A percentile compares a stretch with the other conserved stretches of the same genome.
These are phyloP conservation scores for Hucho hucho DNA, from an alignment of 2,113 vertebrate species.

Conservation along the genomic window DNA sequence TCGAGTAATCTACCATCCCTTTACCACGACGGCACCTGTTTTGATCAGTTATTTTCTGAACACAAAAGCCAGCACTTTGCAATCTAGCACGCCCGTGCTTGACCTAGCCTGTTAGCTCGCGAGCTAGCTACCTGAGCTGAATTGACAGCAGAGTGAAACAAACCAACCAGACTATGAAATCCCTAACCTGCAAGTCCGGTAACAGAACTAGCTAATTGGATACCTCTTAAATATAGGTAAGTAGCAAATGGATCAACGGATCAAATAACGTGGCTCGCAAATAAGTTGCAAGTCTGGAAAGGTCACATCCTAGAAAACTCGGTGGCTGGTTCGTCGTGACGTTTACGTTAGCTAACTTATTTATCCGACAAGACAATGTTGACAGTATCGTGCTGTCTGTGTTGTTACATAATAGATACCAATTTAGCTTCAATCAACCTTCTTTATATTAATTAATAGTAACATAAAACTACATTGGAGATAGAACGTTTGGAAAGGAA, in stretches of 20 bases:
- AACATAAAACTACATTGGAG: neutral
- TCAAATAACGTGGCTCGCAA: slow-evolving; percentile 4
- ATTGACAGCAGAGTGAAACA: slow-evolving; percentile 45
- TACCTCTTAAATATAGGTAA: neutral
- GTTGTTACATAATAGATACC: no score
- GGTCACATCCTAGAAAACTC: slow-evolving; percentile 70
- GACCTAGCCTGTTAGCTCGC: slow-evolving; percentile 32
- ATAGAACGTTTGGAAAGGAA: neutral
- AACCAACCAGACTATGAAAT: neutral
- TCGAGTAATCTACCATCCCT: neutral
- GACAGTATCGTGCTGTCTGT: neutral
- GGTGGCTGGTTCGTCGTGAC: no score
- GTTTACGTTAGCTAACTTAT: neutral
- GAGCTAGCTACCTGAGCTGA: slow-evolving; percentile 6
- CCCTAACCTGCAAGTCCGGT: neutral
- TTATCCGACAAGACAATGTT: neutral
- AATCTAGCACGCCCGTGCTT: slow-evolving; percentile 16
- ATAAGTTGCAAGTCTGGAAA: slow-evolving; percentile 63
- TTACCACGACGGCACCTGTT: neutral
- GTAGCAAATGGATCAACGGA: neutral
- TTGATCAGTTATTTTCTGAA: neutral
- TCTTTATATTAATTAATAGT: no score
- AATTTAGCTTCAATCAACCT: no score
- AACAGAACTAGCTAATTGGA: neutral
- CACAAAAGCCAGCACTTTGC: neutral